Evolutionary conservation across 2,113 vertebrate genomes (phyloP).

Genomic region (Hydrochoerus hydrochaeris): DNA sequence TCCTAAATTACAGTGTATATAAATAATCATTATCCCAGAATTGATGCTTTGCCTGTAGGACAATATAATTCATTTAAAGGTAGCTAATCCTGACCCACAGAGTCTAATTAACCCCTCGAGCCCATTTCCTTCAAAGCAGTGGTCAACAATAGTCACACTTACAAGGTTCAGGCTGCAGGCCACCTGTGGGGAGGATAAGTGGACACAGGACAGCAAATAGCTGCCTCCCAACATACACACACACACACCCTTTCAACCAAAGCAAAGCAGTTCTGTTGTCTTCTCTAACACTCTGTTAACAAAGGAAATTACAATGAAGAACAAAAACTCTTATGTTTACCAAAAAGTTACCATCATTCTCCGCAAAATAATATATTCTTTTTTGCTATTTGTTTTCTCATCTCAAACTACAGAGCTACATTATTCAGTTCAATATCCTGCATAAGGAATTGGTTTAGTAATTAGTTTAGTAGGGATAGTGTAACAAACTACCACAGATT

Average conservation of each 20-base stretch:
- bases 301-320: not conserved
- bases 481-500: not conserved
- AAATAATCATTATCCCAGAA: constrained; percentile 48
- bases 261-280: not conserved
- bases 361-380: not conserved
- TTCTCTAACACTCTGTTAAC: not conserved
- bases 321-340: not conserved
- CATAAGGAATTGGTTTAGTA: not conserved
- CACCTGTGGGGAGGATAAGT: not conserved
- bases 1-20: not conserved
- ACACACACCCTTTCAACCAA: not conserved
- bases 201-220: not conserved
- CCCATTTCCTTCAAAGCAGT: constrained; percentile 21
- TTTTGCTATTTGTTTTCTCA: not conserved
- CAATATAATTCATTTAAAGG: constrained; percentile 36
- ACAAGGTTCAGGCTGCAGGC: not conserved
- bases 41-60: constrained; percentile 24
- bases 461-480: not conserved
- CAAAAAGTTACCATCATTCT: constrained; percentile 1
- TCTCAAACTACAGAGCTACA: not conserved
- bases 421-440: not conserved
- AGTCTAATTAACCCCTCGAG: constrained; percentile 53
- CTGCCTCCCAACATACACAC: not conserved
- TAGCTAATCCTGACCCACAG: constrained; percentile 39
- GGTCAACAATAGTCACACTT: not conserved